Base-by-base conservation (phyloP, 2,797 vertebrate species). In the Mallotus villosus region DNA sequence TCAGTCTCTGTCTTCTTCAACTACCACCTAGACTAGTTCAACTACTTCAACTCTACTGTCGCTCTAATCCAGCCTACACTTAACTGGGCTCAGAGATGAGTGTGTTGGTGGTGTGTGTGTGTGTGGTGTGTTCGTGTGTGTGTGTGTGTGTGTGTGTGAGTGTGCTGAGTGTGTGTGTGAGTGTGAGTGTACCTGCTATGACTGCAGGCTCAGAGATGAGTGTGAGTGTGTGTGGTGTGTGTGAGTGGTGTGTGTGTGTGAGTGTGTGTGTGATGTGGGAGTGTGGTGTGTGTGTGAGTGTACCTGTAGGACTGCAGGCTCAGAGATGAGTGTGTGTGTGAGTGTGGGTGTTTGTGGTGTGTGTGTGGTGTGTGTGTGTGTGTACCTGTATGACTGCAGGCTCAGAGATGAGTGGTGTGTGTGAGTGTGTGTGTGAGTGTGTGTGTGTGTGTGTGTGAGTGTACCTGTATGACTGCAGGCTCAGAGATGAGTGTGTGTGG, bases 221-320 rank as follows among this genome's bases (percentile, higher is more conserved):
- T 37, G 34, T 37, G 34, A 2, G n/a, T n/a, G n/a, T 25, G 25
- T 25, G 53, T 63, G n/a, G 34, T 51, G 8, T 32, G 17, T 90
- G 97, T 90, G 34, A 97, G 78, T n/a, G n/a, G n/a, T n/a, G n/a
- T n/a, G n/a, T 0, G 94, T 94, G 64, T 92, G 37, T 41, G 61
- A 64, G 51, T 24, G 29, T 59, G 62, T 41, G 37, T 41, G 2
- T 8, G 37, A 61, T n/a, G 25, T 68, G 61, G 67, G 49, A n/a
- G 27, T 58, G 62, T 34, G n/a, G 32, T n/a, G 46, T 55, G 25
- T 34, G 61, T 34, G 53, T 63, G 34, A 32, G 8, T 32, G 17
- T 90, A 98, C 97, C 95, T 97, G 95, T 80, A 98, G 92, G 71
- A 93, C 85, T 67, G 81, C 71, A n/a, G 95, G 86, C 9, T 95